These are phyloP conservation scores for Perca flavescens DNA, from an alignment of 2,113 vertebrate genomes.

Conservation along the genomic window DNA sequence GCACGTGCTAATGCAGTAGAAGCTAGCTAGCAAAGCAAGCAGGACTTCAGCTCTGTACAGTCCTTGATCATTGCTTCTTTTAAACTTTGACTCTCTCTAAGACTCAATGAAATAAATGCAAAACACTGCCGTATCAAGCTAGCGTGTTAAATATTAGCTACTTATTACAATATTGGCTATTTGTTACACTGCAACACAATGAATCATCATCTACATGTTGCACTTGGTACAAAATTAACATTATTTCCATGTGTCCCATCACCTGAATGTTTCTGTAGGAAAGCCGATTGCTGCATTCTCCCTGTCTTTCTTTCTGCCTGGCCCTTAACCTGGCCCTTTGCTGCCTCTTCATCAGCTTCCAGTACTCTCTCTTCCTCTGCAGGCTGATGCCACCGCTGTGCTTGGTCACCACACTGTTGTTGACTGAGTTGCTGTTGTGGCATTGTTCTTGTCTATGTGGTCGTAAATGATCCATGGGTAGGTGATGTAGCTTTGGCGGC, in stretches of 20 bases:
- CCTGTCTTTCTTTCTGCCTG: slow-evolving; percentile 53
- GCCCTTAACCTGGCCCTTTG: slow-evolving; percentile 80
- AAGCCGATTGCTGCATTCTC: slow-evolving; percentile 13
- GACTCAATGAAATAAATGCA: too few species aligned
- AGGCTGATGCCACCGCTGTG: slow-evolving; percentile 56
- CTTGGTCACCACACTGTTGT: background rate
- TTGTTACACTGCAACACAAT: background rate
- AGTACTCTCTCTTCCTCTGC: slow-evolving; percentile 84
- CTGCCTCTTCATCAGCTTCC: slow-evolving; percentile 85
- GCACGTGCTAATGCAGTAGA: background rate
- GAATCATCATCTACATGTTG: background rate
- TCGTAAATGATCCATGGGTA: background rate
- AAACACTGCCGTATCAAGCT: background rate
- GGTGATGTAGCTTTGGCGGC: slow-evolving; percentile 52
- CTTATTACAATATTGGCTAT: background rate
- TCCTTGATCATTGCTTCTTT: background rate
- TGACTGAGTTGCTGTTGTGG: background rate
- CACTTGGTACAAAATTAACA: background rate
- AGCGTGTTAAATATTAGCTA: background rate
- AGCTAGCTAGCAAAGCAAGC: background rate
- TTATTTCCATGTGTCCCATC: background rate
- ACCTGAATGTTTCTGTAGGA: slow-evolving; percentile 63
- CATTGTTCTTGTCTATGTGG: background rate
- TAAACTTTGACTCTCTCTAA: background rate
- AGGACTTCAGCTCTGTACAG: background rate